These are phyloP conservation scores for Portunus trituberculatus DNA, from an alignment of 1,140 invertebrate species.

Conservation along the genomic window DNA sequence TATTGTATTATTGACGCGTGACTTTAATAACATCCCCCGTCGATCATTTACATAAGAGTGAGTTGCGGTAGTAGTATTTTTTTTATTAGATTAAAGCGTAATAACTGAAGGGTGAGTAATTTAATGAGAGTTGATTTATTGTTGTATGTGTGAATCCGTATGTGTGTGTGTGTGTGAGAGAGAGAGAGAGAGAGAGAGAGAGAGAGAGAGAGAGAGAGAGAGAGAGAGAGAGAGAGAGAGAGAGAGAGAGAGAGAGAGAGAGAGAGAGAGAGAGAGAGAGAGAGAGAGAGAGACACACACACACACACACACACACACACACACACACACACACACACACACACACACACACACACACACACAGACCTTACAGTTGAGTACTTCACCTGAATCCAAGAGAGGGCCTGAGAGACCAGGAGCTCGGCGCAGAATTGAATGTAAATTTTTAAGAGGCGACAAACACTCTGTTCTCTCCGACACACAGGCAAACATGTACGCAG, in stretches of 20 bases:
- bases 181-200: too few species aligned
- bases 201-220: too few species aligned
- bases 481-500: neutral
- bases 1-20: too few species aligned
- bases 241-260: too few species aligned
- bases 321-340: conserved; percentile 10
- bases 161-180: neutral
- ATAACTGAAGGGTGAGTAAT: too few species aligned
- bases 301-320: neutral
- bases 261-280: too few species aligned
- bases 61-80: too few species aligned
- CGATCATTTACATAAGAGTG: too few species aligned
- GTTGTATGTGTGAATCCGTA: neutral
- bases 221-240: too few species aligned
- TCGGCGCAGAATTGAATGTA: conserved; percentile 13
- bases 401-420: neutral
- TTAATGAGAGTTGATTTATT: neutral
- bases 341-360: conserved; percentile 1
- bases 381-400: neutral
- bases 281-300: neutral
- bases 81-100: too few species aligned
- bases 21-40: too few species aligned
- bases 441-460: conserved; percentile 14
- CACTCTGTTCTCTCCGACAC: neutral
- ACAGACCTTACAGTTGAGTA: neutral